Evolutionary conservation across 23 tunicate species (phyloP), one percentile per base, ranked within the genome.

Genomic region (Phallusia fumigata): DNA sequence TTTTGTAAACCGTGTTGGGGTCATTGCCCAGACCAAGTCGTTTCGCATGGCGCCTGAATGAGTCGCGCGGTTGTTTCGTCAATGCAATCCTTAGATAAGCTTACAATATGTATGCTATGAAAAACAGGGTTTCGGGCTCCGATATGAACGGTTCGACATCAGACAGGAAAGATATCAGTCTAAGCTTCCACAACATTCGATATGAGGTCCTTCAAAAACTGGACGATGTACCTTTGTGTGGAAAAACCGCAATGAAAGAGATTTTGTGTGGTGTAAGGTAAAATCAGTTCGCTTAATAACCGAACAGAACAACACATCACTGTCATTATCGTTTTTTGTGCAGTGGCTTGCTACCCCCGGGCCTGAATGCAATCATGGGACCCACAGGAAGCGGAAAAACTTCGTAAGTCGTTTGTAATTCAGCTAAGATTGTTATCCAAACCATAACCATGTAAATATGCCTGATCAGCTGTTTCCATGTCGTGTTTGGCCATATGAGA

Each of bases 311-410:
- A 40, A 10, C 47, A 5, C 47, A 40, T 3, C 47, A 40, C 10
- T 10, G 5, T 40, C 5, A 40, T 40, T 10, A 40, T 6, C 3
- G 69, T 58, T 1, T 24, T 58, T 11, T 58, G 76, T 79, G 22
- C 82, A 88, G 93, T 85, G 93, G 98, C 0, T 30, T 84, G 33
- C 32, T 88, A 32, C 84, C 89, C 28, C 98, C 93, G 19, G 98
- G 98, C 31, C 58, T 93, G 51, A 93, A 93, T 45, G 98, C 98
- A 30, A 93, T 93, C 19, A 93, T 93, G 98, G 98, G 98, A 73
- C 98, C 98, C 0, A 93, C 98, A 0, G 98, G 98, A 65, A 88
- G 93, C 82, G 98, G 98, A 8, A 93, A 93, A 93, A 93, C 98
- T 30, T 93, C 98, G 98, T 93, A 85, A 93, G 98, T 88, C 30